Conservation (phyloP, 2,888 invertebrate species). For the Tinea semifulvella region DNA sequence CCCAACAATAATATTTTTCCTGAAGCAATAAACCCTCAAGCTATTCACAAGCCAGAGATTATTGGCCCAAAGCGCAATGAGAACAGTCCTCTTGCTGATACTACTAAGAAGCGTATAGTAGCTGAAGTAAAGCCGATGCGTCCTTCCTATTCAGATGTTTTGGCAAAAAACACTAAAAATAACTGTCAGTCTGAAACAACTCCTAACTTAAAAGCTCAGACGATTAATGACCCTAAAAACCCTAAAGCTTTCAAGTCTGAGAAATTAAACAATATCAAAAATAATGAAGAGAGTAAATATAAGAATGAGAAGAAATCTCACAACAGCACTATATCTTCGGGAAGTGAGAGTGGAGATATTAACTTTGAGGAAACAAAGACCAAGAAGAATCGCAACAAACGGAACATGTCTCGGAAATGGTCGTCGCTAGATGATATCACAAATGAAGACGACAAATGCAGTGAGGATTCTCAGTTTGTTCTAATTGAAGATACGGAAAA, state of each 20-base stretch:
- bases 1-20: slow-evolving; percentile 28
- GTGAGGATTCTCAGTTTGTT: slow-evolving; percentile 48
- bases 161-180: slow-evolving; percentile 73
- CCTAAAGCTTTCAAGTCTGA: slow-evolving; percentile 50
- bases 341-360: slow-evolving; percentile 59
- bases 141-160: slow-evolving; percentile 84
- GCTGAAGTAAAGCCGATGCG: slow-evolving; percentile 90
- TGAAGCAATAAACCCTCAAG: slow-evolving; percentile 25
- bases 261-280: slow-evolving; percentile 35
- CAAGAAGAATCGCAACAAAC: slow-evolving; percentile 54
- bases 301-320: slow-evolving; percentile 48
- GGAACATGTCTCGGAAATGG: slow-evolving; percentile 64
- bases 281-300: slow-evolving; percentile 41
- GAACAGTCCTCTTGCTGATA: slow-evolving; percentile 57
- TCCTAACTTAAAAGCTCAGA: slow-evolving; percentile 52
- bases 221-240: slow-evolving; percentile 40
- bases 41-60: slow-evolving; percentile 37
- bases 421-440: slow-evolving; percentile 66
- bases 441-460: slow-evolving; percentile 48
- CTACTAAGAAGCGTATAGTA: slow-evolving; percentile 75
- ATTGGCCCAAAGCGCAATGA: slow-evolving; percentile 53
- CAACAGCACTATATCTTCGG: slow-evolving; percentile 47
- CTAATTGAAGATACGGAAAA: slow-evolving; percentile 52
- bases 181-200: slow-evolving; percentile 51
- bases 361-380: slow-evolving; percentile 49